Conservation (phyloP, 2,797 vertebrate species). For the Babyrousa celebensis region DNA sequence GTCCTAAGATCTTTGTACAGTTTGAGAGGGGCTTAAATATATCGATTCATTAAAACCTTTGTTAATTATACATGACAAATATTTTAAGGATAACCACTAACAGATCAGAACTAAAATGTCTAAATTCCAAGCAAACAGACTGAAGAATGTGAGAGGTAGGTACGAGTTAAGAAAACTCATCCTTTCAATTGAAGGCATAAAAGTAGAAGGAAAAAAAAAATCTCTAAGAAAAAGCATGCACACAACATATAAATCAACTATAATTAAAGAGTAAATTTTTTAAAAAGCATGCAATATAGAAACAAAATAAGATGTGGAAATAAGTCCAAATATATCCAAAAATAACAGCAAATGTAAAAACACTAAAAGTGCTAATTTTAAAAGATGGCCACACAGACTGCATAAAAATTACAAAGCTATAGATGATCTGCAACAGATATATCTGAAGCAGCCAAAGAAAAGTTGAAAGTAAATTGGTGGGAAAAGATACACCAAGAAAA, state of each 20-base stretch:
- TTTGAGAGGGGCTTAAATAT: not conserved
- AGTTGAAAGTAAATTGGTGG: not conserved
- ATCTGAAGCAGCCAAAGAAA: not conserved
- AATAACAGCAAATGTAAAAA: constrained; percentile 3
- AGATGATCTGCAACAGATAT: not conserved
- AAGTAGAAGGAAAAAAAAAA: not conserved
- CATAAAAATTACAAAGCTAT: not conserved
- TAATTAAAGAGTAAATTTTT: no score
- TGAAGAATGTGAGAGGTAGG: not conserved
- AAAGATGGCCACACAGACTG: not conserved
- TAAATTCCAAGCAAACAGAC: not conserved
- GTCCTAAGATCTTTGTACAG: not conserved
- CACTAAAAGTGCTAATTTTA: not conserved
- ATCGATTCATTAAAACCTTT: not conserved
- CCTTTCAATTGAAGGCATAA: not conserved
- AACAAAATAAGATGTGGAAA: not conserved
- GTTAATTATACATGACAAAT: not conserved
- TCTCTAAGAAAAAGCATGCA: not conserved
- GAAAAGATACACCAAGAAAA: not conserved
- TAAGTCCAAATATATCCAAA: not conserved
- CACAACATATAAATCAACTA: no score
- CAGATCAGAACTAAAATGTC: not conserved
- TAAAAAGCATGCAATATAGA: not conserved
- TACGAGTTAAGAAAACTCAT: not conserved
- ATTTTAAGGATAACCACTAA: not conserved